Evolutionary conservation across 2,797 vertebrate genomes (phyloP).

Genomic region (Phalanger gymnotis): DNA sequence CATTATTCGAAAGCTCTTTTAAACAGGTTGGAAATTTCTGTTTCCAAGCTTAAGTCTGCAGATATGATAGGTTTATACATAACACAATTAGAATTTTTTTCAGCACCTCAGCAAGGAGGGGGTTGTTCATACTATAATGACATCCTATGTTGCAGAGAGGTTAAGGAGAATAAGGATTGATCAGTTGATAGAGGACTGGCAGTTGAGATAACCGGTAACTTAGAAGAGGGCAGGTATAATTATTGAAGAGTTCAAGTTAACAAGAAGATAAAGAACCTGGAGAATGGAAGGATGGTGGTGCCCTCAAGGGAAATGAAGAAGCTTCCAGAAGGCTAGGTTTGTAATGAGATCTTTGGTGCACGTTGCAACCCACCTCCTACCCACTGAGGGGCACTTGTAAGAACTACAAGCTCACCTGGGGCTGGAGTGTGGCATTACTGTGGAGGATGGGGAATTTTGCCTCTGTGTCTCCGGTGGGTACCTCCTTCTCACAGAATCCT

Average conservation of each 20-base stretch:
- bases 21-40: neutral
- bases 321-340: neutral
- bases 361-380: neutral
- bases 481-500: neutral
- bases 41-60: neutral
- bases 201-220: neutral
- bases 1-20: neutral
- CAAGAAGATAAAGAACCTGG: neutral
- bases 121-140: neutral
- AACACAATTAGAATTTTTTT: neutral
- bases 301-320: neutral
- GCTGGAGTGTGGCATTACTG: too few relatives aligned
- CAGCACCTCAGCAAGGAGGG: neutral
- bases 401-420: too few relatives aligned
- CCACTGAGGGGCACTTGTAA: too few relatives aligned
- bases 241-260: neutral
- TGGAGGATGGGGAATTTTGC: neutral
- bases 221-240: neutral
- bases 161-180: neutral
- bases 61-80: neutral
- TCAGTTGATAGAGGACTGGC: neutral
- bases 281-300: neutral
- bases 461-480: neutral
- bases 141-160: neutral
- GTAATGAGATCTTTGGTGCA: neutral